These are phyloP conservation scores for Agrenia bidenticulata DNA, from an alignment of 2,888 invertebrate species.

Conservation along the genomic window DNA sequence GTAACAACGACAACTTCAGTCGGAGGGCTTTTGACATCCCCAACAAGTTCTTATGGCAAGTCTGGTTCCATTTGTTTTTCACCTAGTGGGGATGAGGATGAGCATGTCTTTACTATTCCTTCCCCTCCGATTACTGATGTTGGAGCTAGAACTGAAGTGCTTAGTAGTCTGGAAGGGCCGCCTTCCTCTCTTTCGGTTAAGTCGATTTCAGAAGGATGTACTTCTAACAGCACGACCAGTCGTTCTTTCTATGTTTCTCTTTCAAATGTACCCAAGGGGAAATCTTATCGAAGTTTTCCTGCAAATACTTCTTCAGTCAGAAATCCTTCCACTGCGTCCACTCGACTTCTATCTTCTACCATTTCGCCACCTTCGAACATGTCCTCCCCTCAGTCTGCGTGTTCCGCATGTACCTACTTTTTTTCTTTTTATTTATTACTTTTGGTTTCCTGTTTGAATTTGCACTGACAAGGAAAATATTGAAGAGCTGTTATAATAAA, in stretches of 20 bases:
- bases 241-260: conserved; percentile 45
- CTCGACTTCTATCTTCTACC: conserved; percentile 42
- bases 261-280: conserved; percentile 45
- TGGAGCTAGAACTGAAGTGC: background rate
- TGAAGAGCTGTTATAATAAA: too few relatives aligned
- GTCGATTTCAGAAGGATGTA: conserved; percentile 23
- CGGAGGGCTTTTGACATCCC: conserved; percentile 32
- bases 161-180: conserved; percentile 11
- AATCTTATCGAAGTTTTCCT: conserved; percentile 40
- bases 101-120: conserved; percentile 16
- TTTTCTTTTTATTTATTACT: conserved; percentile 9
- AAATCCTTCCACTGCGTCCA: conserved; percentile 30
- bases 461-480: too few relatives aligned
- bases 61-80: conserved; percentile 35
- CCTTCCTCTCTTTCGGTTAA: conserved; percentile 4
- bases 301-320: conserved; percentile 20
- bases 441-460: background rate
- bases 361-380: conserved; percentile 38
- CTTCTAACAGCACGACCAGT: conserved; percentile 27
- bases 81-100: conserved; percentile 22
- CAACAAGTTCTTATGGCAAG: conserved; percentile 42
- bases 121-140: background rate
- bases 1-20: conserved; percentile 39
- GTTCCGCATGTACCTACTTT: conserved; percentile 10
- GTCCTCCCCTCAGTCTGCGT: conserved; percentile 37